phyloP scores from a whole-genome alignment of 2,113 vertebrate species.

The Dasyornis broadbenti region DNA sequence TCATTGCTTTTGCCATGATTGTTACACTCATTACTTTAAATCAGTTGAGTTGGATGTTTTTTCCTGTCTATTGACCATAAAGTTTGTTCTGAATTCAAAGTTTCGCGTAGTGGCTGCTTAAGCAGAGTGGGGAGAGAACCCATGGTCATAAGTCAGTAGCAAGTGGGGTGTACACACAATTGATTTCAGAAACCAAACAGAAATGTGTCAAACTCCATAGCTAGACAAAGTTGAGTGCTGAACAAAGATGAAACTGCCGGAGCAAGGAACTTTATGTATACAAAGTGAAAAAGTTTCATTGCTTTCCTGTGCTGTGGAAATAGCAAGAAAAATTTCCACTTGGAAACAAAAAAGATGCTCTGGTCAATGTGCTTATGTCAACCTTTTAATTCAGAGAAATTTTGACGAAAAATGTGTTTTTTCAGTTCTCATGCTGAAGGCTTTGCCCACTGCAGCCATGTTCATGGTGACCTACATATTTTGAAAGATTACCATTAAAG shows the following conservation, averaged over 20 bases:
- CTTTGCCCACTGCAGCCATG: neutral
- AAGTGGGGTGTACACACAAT: accelerated
- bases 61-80: neutral
- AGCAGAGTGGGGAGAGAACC: neutral
- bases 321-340: neutral
- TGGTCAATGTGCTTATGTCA: too few species aligned
- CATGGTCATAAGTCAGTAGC: neutral
- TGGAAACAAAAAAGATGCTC: neutral
- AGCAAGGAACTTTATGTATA: neutral
- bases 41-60: neutral
- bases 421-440: neutral
- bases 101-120: neutral
- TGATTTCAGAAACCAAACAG: neutral
- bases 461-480: neutral
- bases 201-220: neutral
- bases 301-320: neutral
- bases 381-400: too few species aligned
- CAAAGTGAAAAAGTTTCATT: neutral
- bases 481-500: neutral
- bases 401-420: too few species aligned
- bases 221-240: neutral
- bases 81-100: neutral
- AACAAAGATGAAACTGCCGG: neutral
- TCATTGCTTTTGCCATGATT: neutral
- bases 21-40: neutral